phyloP scores from a whole-genome alignment of 2,113 vertebrate species.

The Chaetorhynchus papuensis region DNA sequence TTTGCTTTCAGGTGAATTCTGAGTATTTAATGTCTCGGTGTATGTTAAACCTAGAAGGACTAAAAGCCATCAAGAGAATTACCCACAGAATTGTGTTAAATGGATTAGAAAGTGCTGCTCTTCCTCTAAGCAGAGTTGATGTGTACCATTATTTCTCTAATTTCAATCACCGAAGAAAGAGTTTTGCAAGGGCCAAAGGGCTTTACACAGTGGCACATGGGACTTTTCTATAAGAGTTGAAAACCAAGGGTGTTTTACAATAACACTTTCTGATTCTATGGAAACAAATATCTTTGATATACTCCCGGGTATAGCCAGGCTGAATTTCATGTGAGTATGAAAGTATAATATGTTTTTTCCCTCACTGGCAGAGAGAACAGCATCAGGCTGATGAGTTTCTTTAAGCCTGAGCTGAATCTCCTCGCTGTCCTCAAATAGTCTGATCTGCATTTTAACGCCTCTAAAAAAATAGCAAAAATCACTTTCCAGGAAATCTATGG shows the following conservation, averaged over 20 bases:
- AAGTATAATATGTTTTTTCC: neutral
- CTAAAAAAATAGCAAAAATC: neutral
- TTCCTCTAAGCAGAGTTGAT: slow-evolving; percentile 3
- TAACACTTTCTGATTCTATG: slow-evolving; percentile 11
- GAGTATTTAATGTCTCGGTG: neutral
- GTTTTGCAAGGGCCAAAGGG: neutral
- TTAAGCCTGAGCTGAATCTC: slow-evolving; percentile 10
- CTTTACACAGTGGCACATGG: neutral
- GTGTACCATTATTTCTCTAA: slow-evolving; percentile 18
- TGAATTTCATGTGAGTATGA: neutral
- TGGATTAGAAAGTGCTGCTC: neutral
- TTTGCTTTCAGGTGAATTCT: neutral
- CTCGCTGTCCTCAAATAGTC: neutral
- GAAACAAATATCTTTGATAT: slow-evolving; percentile 31
- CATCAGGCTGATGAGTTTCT: neutral
- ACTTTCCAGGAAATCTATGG: neutral
- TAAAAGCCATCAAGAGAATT: neutral
- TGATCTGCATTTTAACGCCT: slow-evolving; percentile 42
- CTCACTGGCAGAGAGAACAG: neutral
- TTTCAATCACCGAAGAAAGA: neutral
- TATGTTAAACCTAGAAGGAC: slow-evolving; percentile 7
- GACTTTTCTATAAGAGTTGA: slow-evolving; percentile 13
- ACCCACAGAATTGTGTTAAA: slow-evolving; percentile 7
- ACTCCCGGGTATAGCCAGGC: neutral
- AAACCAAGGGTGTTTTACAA: slow-evolving; percentile 1